Base-by-base conservation (phyloP, 2,888 invertebrate genomes). In the Caradrina kadenii region DNA sequence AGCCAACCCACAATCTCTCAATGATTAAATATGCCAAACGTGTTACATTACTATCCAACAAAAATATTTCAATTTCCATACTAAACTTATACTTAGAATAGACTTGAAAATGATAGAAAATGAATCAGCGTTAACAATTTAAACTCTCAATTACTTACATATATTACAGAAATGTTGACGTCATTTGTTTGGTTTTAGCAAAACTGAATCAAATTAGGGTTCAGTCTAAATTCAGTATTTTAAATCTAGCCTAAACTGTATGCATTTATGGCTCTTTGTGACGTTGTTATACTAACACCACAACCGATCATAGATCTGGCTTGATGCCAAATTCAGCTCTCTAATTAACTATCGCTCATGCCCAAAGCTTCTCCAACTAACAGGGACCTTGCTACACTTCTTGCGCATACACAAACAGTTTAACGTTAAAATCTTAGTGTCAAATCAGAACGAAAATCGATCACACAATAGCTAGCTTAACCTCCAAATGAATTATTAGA, bases 291-390 rank as follows among this genome's bases (percentile, higher is more conserved):
- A n/a, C n/a, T n/a, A 15, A 77, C 61, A 60, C 72, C 78, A 58
- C 72, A 55, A 71, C 61, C 39, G 19, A 72, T 56, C 56, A 39
- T 35, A 10, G 39, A 13, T 0, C 42, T 73, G 73, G 73, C 73
- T 19, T 0, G 3, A 0, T 62, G 73, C 73, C 73, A 78, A 48
- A 52, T 62, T 58, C 42, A 59, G 19, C 39, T 49, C 73, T 72
- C 45, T 42, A 72, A 78, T 73, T 78, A 73, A 78, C 56, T 53
- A 61, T 62, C 39, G 50, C 26, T 62, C 79, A 61, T 61, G 39
- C 55, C 72, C 21, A 55, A 77, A 72, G 61, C 48, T 61, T 56
- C n/a, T 10, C 22, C 13, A 59, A 13, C 50, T 56, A 52, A 22
- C 22, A 60, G 26, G 11, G 52, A 48, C 60, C 55, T 55, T 60